These are phyloP conservation scores for Rhimphoctona megacephalus DNA, from an alignment of 2,888 invertebrate species.

Conservation along the genomic window DNA sequence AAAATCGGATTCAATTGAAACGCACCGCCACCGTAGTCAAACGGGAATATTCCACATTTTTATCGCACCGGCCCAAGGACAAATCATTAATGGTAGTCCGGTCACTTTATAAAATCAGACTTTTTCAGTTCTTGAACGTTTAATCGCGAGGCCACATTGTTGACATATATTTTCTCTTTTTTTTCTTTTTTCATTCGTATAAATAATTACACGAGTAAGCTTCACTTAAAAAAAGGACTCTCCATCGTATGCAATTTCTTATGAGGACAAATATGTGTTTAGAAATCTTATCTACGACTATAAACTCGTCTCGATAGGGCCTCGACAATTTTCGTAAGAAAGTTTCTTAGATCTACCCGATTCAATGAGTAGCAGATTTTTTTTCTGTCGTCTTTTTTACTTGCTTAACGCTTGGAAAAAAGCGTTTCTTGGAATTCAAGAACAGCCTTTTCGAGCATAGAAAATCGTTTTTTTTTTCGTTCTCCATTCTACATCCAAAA, in stretches of 20 bases:
- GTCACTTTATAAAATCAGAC: constrained; percentile 66
- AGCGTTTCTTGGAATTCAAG: neutral
- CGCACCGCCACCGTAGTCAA: constrained; percentile 3
- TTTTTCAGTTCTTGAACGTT: constrained; percentile 53
- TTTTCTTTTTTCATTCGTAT: neutral
- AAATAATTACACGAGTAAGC: neutral
- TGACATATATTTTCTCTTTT: constrained; percentile 25
- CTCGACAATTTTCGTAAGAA: constrained; percentile 52
- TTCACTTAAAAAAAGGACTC: constrained; percentile 7
- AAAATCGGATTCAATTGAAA: constrained; percentile 18
- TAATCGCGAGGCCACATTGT: constrained; percentile 46
- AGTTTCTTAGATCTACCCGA: constrained; percentile 29
- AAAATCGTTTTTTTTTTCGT: neutral
- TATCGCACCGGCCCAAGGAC: constrained; percentile 49
- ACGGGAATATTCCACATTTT: constrained; percentile 51
- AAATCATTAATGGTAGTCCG: constrained; percentile 54
- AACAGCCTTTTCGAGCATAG: constrained; percentile 29
- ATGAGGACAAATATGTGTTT: constrained; percentile 8
- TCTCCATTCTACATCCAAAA: neutral
- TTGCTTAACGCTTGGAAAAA: constrained; percentile 6
- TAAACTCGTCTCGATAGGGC: constrained; percentile 29
- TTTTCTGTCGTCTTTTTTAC: neutral
- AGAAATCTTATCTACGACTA: constrained; percentile 61
- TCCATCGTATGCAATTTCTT: constrained; percentile 24
- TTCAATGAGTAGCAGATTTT: constrained; percentile 22